phyloP scores from a whole-genome alignment of 1,140 invertebrate species.

The Danaus plexippus region DNA sequence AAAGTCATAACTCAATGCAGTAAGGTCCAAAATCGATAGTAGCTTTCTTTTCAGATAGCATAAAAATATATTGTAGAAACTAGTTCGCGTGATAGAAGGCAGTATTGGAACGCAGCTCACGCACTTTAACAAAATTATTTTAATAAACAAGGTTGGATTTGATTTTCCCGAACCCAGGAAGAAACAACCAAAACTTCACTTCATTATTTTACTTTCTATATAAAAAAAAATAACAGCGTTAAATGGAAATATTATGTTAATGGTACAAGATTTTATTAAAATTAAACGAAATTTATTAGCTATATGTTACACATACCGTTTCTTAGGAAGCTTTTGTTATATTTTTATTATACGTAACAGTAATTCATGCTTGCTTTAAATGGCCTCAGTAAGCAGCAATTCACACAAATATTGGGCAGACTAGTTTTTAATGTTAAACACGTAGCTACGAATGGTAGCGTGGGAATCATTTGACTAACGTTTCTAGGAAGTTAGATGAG shows the following conservation, averaged over 20 bases:
- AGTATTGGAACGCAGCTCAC: constrained; percentile 51
- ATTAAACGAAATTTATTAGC: too few relatives aligned
- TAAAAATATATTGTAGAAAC: constrained; percentile 12
- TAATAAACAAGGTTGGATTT: constrained; percentile 66
- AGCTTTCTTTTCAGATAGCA: constrained; percentile 3
- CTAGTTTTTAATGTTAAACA: constrained; percentile 20
- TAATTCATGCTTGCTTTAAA: too few relatives aligned
- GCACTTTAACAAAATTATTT: constrained; percentile 65
- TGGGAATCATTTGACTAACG: constrained; percentile 16
- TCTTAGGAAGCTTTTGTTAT: too few relatives aligned
- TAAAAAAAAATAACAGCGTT: too few relatives aligned
- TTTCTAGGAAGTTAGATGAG: constrained; percentile 17
- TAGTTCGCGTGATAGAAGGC: constrained; percentile 44
- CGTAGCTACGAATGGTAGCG: constrained; percentile 19
- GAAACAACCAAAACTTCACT: constrained; percentile 18
- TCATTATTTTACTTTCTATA: too few relatives aligned
- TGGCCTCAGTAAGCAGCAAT: too few relatives aligned
- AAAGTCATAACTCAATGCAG: constrained; percentile 5
- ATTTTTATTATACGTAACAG: too few relatives aligned
- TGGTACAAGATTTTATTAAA: constrained; percentile 3
- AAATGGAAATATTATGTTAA: constrained; percentile 20
- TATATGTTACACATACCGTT: too few relatives aligned
- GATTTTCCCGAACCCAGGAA: constrained; percentile 39
- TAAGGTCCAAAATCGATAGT: constrained; percentile 13
- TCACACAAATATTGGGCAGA: constrained; percentile 16